Evolutionary conservation across 1,140 invertebrate species (phyloP).

Genomic region (Rhagoletis zephyria): DNA sequence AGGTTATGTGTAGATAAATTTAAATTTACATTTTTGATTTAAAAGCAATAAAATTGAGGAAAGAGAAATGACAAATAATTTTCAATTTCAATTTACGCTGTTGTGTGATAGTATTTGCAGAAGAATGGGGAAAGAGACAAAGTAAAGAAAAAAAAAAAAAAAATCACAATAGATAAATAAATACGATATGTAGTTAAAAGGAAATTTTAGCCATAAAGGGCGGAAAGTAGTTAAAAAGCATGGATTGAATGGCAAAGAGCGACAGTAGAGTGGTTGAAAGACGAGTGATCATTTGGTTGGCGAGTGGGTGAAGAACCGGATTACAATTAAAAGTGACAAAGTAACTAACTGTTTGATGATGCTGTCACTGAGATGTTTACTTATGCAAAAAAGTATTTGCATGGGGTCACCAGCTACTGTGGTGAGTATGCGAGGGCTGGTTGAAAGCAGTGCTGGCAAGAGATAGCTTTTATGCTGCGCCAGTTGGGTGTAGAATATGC

Average conservation of each 20-base stretch:
- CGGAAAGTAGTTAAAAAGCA: neutral
- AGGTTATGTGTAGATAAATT: neutral
- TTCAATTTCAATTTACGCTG: constrained; percentile 33
- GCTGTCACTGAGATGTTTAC: neutral
- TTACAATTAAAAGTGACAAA: constrained; percentile 13
- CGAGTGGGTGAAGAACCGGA: neutral
- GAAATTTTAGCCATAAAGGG: neutral
- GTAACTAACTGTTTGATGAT: neutral
- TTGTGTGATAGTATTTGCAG: neutral
- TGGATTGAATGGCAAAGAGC: neutral
- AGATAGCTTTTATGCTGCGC: too few relatives aligned
- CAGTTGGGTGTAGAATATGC: too few relatives aligned
- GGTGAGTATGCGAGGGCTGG: too few relatives aligned
- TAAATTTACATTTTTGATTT: constrained; percentile 51
- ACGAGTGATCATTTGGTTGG: neutral
- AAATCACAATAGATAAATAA: constrained; percentile 35
- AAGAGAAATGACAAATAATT: constrained; percentile 33
- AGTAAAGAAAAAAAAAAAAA: constrained; percentile 3
- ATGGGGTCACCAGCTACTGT: neutral
- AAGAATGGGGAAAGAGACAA: neutral
- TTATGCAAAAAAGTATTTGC: neutral
- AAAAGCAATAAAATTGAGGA: constrained; percentile 18
- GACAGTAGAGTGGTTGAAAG: neutral
- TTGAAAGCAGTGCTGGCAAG: too few relatives aligned
- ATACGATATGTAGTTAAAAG: neutral